Conservation (phyloP, 2,113 vertebrate species). For the Centrocercus urophasianus region DNA sequence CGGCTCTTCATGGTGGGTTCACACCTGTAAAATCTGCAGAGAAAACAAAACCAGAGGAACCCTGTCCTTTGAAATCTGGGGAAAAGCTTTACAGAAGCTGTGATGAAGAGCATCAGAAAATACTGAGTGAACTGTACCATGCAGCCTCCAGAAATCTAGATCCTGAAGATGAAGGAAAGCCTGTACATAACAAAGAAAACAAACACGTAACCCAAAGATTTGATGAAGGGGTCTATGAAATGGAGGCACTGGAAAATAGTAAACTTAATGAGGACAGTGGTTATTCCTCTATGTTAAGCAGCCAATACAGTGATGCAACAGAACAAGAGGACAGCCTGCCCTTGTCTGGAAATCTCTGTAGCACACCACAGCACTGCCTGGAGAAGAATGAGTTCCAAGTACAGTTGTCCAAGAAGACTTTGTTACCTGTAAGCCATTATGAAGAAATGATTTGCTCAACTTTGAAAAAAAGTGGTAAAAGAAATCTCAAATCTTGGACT, state of each 20-base stretch:
- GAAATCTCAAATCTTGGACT: conserved; percentile 83
- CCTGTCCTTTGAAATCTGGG: conserved; percentile 24
- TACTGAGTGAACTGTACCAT: conserved; percentile 18
- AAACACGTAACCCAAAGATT: conserved; percentile 26
- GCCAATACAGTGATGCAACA: conserved; percentile 28
- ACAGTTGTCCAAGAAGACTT: conserved; percentile 63
- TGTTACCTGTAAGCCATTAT: conserved; percentile 86
- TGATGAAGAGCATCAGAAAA: conserved; percentile 52
- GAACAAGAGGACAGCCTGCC: conserved; percentile 71
- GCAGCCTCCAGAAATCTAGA: conserved; percentile 6
- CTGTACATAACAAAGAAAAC: conserved; percentile 82
- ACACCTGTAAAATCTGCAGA: conserved; percentile 47
- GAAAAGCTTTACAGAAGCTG: conserved; percentile 65
- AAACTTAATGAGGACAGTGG: conserved; percentile 79
- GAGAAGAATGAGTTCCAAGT: conserved; percentile 40
- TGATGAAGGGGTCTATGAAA: conserved; percentile 42
- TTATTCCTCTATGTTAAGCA: conserved; percentile 77
- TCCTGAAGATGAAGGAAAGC: conserved; percentile 61
- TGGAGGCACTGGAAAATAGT: conserved; percentile 59
- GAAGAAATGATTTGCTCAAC: conserved; percentile 86
- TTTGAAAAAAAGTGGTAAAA: conserved; percentile 81
- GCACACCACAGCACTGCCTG: conserved; percentile 58
- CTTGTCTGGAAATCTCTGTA: conserved; percentile 63
- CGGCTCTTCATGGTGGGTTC: conserved; percentile 7
- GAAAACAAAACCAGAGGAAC: conserved; percentile 52